A percentile compares a stretch with the other conserved stretches of the same genome.
Conservation (phyloP, 2,797 vertebrate species). For the Poecilia picta region DNA sequence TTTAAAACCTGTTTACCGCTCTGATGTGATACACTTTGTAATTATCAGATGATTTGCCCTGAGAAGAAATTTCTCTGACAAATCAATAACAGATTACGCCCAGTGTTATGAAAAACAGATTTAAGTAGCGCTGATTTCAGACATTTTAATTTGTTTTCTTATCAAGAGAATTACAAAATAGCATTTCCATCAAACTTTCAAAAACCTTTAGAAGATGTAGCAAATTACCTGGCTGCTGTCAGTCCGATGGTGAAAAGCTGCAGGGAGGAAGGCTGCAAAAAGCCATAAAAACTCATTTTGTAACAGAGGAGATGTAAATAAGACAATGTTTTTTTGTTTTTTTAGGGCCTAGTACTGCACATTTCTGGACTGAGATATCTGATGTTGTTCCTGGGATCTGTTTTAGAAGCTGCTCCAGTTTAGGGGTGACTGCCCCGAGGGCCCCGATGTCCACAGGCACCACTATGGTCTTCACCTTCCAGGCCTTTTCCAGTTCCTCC, state of each 20-base stretch:
- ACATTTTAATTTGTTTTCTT: slow-evolving; percentile 45
- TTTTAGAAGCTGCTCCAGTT: too few relatives aligned
- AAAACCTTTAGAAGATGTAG: slow-evolving; percentile 11
- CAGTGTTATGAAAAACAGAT: slow-evolving; percentile 32
- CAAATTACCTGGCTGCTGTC: slow-evolving; percentile 38
- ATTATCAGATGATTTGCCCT: slow-evolving; percentile 52
- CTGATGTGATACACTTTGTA: slow-evolving; percentile 49
- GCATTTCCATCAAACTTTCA: slow-evolving; percentile 39
- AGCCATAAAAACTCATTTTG: not conserved
- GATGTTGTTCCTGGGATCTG: too few relatives aligned
- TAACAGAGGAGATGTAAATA: not conserved
- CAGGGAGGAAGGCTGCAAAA: slow-evolving; percentile 8
- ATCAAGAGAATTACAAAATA: slow-evolving; percentile 42
- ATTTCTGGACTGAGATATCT: too few relatives aligned
- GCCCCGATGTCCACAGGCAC: too few relatives aligned
- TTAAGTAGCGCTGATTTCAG: slow-evolving; percentile 43
- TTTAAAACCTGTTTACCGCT: slow-evolving; percentile 63
- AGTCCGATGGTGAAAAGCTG: slow-evolving; percentile 15
- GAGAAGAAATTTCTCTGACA: slow-evolving; percentile 41
- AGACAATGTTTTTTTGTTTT: not conserved
- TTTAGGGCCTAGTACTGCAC: not conserved
- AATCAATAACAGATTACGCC: slow-evolving; percentile 51
- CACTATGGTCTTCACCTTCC: too few relatives aligned
- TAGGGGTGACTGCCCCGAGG: too few relatives aligned
- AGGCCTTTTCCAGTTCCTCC: too few relatives aligned